Percentiles rank a stretch among this genome's conserved stretches.
These are phyloP conservation scores for Platycheirus albimanus DNA, from an alignment of 2,888 invertebrate species.

Conservation along the genomic window DNA sequence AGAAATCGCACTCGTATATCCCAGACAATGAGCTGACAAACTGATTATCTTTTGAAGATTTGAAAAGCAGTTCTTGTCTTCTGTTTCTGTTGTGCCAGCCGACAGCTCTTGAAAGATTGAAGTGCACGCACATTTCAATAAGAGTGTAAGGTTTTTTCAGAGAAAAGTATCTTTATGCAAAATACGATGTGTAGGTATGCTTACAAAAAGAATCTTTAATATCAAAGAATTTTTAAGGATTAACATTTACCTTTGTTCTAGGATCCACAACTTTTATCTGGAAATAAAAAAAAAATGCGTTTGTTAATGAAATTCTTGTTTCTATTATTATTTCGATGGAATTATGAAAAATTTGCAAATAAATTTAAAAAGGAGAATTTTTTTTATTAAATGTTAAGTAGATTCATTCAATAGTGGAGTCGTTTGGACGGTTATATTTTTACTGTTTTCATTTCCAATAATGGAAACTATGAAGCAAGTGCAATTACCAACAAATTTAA, in stretches of 20 bases:
- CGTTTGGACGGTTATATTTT: too few species aligned
- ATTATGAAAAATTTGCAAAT: too few species aligned
- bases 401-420: too few species aligned
- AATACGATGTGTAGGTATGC: not conserved
- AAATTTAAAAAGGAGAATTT: too few species aligned
- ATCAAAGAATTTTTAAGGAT: not conserved
- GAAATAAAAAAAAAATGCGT: not conserved
- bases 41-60: constrained; percentile 33
- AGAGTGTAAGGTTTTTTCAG: not conserved
- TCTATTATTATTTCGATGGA: too few species aligned
- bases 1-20: constrained; percentile 13
- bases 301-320: not conserved
- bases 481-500: too few species aligned
- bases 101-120: constrained; percentile 29
- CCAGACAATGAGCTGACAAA: constrained; percentile 43
- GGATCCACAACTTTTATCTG: constrained; percentile 17
- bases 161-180: not conserved
- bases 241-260: constrained; percentile 26
- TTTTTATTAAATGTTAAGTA: too few species aligned
- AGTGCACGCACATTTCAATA: constrained; percentile 57
- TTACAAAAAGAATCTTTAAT: not conserved
- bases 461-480: too few species aligned
- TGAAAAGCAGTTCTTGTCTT: not conserved
- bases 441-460: too few species aligned
- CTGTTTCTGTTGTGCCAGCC: constrained; percentile 28